phyloP scores from a whole-genome alignment of 2,113 vertebrate species.

The Pedetes capensis region DNA sequence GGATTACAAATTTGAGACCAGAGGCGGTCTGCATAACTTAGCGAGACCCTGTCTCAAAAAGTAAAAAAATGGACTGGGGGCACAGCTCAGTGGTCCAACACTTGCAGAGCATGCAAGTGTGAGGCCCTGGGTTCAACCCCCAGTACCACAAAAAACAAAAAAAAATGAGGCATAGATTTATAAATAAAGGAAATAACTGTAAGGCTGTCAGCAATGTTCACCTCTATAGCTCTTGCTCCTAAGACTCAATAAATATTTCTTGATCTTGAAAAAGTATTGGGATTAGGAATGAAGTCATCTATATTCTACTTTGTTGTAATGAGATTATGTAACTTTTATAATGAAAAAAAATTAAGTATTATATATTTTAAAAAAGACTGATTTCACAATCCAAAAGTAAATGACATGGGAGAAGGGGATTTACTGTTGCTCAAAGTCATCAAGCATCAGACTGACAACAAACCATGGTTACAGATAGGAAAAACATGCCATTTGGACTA shows the following conservation, averaged over 20 bases:
- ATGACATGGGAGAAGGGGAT: background rate
- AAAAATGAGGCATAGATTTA: background rate
- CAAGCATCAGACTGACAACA: background rate
- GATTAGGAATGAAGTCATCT: background rate
- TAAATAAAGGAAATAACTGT: background rate
- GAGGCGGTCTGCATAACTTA: too few species aligned
- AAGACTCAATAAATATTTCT: background rate
- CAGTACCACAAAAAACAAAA: too few species aligned
- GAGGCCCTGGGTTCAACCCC: too few species aligned
- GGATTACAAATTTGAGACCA: too few species aligned
- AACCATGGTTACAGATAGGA: constrained; percentile 39
- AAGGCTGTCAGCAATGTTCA: background rate
- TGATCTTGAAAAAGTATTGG: background rate
- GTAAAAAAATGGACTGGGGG: too few species aligned
- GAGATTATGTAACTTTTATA: background rate
- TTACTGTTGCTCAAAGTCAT: constrained; percentile 37
- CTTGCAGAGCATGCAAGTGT: too few species aligned
- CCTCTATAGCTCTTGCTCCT: background rate
- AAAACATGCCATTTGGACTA: background rate
- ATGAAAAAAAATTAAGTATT: too few species aligned
- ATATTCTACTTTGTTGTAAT: constrained; percentile 36
- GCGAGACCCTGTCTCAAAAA: too few species aligned
- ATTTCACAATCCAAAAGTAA: constrained; percentile 35
- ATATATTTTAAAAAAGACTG: background rate
- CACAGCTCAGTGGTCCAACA: too few species aligned